Evolutionary conservation across 2,888 invertebrate species (phyloP), one percentile per base, ranked within the genome.

Genomic region (Eledona agricola): DNA sequence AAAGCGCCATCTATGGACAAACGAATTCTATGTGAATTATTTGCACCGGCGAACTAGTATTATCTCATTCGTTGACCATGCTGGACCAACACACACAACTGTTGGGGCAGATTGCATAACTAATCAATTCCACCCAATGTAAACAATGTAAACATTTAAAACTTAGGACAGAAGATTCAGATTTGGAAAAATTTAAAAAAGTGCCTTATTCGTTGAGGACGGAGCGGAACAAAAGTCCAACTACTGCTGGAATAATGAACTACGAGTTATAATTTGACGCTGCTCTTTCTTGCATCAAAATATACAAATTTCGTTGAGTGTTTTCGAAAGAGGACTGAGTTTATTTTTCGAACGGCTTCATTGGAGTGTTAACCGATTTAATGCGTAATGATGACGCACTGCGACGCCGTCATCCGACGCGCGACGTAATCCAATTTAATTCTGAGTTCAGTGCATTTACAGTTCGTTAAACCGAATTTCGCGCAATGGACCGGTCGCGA

Each of bases 251-350:
- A 11, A 34, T 34, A 20, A 34, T 34, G 19, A 34, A 34, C 22
- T 34, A 34, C 6, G 34, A 20, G 34, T 34, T 34, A 34, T 34
- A 34, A 34, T 10, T 28, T 11, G 28, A 11, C 40, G 28, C 28
- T n/a, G n/a, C n/a, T 40, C 26, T 28, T 28, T 15, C 7, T 22
- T 10, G 7, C 16, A 40, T 2, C 26, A 40, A 40, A 40, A 40
- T 28, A 40, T 28, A 40, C 40, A 40, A 40, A 40, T 28, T 40
- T 40, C 31, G 31, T 26, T 25, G 28, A 40, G 40, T 40, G 40
- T 40, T 40, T 40, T 40, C 6, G 28, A 40, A 40, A 40, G 20
- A 17, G 11, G 40, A 15, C 10, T 10, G 3, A n/a, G 40, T 40
- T 40, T 40, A 40, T 40, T 40, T 40, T 40, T 40, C 40, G 9